phyloP scores from a whole-genome alignment of 2,888 invertebrate genomes.

The Hanleya hanleyi region DNA sequence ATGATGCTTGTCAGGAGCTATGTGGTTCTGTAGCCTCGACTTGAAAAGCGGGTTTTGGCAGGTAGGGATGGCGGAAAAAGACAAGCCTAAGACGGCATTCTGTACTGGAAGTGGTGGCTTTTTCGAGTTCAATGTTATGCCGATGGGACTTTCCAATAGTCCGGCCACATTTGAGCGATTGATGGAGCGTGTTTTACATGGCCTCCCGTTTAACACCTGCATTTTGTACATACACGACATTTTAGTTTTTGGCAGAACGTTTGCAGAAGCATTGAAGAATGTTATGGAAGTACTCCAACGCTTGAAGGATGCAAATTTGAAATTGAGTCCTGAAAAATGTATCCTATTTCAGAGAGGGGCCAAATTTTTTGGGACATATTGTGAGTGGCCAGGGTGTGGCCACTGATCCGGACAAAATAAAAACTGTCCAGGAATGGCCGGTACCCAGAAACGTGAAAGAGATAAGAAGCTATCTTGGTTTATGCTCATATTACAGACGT shows the following conservation, averaged over 20 bases:
- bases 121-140: slow-evolving; percentile 39
- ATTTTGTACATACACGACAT: too few species aligned
- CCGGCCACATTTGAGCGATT: too few species aligned
- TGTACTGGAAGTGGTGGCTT: slow-evolving; percentile 28
- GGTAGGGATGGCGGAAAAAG: slow-evolving; percentile 33
- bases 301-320: not conserved
- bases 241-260: not conserved
- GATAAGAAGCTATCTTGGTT: slow-evolving; percentile 25
- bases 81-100: slow-evolving; percentile 45
- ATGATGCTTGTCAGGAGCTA: slow-evolving; percentile 19
- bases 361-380: slow-evolving; percentile 26
- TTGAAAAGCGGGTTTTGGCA: slow-evolving; percentile 43
- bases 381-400: slow-evolving; percentile 21
- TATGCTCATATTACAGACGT: slow-evolving; percentile 25
- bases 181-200: too few species aligned
- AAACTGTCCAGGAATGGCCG: slow-evolving; percentile 20
- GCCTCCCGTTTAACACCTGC: too few species aligned
- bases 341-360: slow-evolving; percentile 2
- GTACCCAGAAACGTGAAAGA: slow-evolving; percentile 20
- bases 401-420: slow-evolving; percentile 23
- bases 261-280: not conserved
- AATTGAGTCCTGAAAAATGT: slow-evolving; percentile 7
- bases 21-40: slow-evolving; percentile 21
- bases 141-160: too few species aligned
- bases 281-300: not conserved